Evolutionary conservation across 2,113 vertebrate genomes (phyloP), one percentile per base, ranked within the genome.

Genomic region (Chrysochloris asiatica): DNA sequence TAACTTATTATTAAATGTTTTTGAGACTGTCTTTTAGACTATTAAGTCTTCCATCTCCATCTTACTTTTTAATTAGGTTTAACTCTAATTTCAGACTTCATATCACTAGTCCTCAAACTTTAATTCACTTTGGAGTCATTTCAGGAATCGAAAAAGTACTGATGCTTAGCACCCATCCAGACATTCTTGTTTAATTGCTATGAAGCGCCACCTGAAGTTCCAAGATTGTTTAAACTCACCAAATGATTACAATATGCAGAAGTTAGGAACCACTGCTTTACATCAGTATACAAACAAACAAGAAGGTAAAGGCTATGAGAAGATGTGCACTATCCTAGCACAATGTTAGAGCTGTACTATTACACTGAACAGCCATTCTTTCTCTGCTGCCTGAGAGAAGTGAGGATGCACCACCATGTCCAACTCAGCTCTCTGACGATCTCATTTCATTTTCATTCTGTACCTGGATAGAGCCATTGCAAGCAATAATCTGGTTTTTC

Each of bases 381-480:
- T 36, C 72, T 81, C 63, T 78, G 79, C 8, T 78, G 63, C 14
- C 28, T 75, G 54, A n/a, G n/a, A 33, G 78, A 93, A 92, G 26
- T 17, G 16, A 88, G n/a, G 79, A 33, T 43, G 26, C 4, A 78
- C 30, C 21, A 67, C 47, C 65, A 52, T n/a, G 21, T 63, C 50
- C 85, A 94, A 63, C 33, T 82, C 30, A 92, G 77, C 61, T 86
- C 48, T n/a, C 72, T 65, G 13, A 72, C 80, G 63, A 69, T 22
- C 38, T 47, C 1, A 0, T 2, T 69, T 56, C 38, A 48, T 43
- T 67, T 88, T 82, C 63, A 77, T 83, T 84, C 38, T 83, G 0
- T 92, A 99, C 99, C 99, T 99, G 99, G 94, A 99, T 98, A 41
- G 99, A 99, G 75, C 99, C 99, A 0, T 99, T 99, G 88, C 98